Percentiles rank a stretch among this genome's conserved stretches.
Evolutionary conservation across 1,140 invertebrate species (phyloP).

Genomic region (Lordiphosa clarofinis): DNA sequence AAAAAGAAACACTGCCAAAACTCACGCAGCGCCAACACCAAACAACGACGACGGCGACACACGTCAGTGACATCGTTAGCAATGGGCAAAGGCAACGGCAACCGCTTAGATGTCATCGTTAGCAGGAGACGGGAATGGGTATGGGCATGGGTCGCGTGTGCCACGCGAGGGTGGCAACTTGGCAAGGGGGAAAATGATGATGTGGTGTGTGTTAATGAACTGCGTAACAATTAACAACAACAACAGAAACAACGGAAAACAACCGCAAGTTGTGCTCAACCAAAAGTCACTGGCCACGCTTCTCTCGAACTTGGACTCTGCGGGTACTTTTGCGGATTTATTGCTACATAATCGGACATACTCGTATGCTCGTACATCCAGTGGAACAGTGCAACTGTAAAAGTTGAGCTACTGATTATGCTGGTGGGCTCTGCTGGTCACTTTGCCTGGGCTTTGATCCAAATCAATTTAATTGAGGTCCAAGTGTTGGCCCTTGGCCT

Average conservation of each 20-base stretch:
- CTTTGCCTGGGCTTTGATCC: slow-evolving; percentile 48
- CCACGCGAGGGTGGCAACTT: slow-evolving; percentile 68
- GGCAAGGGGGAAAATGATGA: slow-evolving; percentile 31
- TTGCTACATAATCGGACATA: slow-evolving; percentile 47
- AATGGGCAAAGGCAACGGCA: slow-evolving; percentile 32
- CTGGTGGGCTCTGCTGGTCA: slow-evolving; percentile 16
- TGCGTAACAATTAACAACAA: slow-evolving; percentile 67
- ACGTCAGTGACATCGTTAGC: slow-evolving; percentile 55
- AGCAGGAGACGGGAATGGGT: slow-evolving; percentile 25
- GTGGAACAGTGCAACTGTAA: neutral
- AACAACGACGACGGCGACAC: slow-evolving; percentile 33
- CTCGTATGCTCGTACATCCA: neutral
- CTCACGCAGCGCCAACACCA: slow-evolving; percentile 69
- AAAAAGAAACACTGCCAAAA: slow-evolving; percentile 69
- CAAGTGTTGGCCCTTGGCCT: slow-evolving; percentile 44
- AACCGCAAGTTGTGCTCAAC: slow-evolving; percentile 18
- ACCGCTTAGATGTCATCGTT: slow-evolving; percentile 75
- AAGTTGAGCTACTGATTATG: slow-evolving; percentile 2
- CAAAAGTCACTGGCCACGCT: slow-evolving; percentile 57
- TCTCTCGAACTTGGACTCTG: slow-evolving; percentile 29
- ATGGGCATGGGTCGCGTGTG: slow-evolving; percentile 56
- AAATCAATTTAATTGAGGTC: slow-evolving; percentile 77
- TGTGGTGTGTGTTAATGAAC: slow-evolving; percentile 66
- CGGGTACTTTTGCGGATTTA: slow-evolving; percentile 71
- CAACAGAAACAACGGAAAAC: slow-evolving; percentile 30